Evolutionary conservation across 2,888 invertebrate species (phyloP).

Genomic region (Anorthoa munda): DNA sequence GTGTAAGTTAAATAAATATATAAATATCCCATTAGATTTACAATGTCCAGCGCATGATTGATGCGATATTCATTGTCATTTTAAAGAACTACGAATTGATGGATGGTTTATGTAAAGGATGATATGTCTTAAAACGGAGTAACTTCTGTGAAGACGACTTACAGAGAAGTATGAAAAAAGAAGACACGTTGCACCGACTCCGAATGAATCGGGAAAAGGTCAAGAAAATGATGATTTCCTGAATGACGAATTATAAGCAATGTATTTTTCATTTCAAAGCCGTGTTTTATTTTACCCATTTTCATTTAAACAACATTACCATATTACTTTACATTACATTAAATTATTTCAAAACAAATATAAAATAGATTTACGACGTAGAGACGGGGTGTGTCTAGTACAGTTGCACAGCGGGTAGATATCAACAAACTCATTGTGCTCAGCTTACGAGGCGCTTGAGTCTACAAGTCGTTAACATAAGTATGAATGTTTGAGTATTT

Average conservation of each 20-base stretch:
- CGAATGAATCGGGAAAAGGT: too few species aligned
- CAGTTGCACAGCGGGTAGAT: conserved; percentile 24
- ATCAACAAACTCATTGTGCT: conserved; percentile 57
- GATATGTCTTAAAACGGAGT: too few species aligned
- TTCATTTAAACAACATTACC: conserved; percentile 18
- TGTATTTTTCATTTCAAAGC: background rate
- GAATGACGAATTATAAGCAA: too few species aligned
- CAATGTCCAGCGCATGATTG: too few species aligned
- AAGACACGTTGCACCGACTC: too few species aligned
- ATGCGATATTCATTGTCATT: background rate
- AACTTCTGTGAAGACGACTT: too few species aligned
- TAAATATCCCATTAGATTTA: too few species aligned
- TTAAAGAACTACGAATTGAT: background rate
- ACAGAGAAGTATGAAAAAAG: too few species aligned
- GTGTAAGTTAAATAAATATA: too few species aligned
- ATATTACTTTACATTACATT: too few species aligned
- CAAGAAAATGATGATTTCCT: too few species aligned
- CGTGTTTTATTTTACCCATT: conserved; percentile 1
- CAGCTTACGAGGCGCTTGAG: conserved; percentile 69
- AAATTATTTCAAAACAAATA: conserved; percentile 24
- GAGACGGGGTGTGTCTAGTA: conserved; percentile 39
- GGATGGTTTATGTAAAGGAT: too few species aligned
- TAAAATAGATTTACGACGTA: conserved; percentile 44
- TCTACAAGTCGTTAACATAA: conserved; percentile 59
- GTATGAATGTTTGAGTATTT: conserved; percentile 60